Conservation (phyloP, 2,888 invertebrate genomes). For the Lasioglossum marginatum region DNA sequence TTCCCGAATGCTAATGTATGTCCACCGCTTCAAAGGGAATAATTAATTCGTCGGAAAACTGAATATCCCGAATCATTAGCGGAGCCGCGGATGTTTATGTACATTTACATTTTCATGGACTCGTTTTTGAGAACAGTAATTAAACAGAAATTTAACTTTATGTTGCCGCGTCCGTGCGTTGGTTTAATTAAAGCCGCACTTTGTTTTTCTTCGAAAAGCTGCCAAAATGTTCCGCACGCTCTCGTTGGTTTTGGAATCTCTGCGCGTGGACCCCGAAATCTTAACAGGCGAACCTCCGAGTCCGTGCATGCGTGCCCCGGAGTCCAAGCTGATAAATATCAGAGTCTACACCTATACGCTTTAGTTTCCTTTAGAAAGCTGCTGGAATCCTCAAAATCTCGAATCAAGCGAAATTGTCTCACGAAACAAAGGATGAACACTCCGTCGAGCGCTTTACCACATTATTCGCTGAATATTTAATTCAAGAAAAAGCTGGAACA, state of each 20-base stretch:
- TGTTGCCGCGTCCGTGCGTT: not conserved
- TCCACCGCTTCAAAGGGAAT: not conserved
- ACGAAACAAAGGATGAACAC: not conserved
- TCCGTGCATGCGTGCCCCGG: no score
- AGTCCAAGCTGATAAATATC: not conserved
- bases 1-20: not conserved
- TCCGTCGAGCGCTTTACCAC: not conserved
- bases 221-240: not conserved
- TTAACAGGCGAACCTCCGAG: not conserved
- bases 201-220: not conserved
- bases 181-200: not conserved
- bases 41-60: not conserved
- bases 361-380: no score
- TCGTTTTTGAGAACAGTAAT: not conserved
- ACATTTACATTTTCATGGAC: not conserved
- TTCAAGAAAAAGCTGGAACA: not conserved
- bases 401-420: not conserved
- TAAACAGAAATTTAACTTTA: not conserved
- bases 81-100: not conserved
- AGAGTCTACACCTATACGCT: no score
- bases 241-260: not conserved
- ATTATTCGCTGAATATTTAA: not conserved
- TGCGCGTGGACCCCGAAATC: not conserved
- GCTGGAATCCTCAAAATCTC: not conserved
- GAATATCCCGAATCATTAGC: conserved; percentile 4